Base-by-base conservation (phyloP, 2,888 invertebrate species). In the Protodeltote pygarga region DNA sequence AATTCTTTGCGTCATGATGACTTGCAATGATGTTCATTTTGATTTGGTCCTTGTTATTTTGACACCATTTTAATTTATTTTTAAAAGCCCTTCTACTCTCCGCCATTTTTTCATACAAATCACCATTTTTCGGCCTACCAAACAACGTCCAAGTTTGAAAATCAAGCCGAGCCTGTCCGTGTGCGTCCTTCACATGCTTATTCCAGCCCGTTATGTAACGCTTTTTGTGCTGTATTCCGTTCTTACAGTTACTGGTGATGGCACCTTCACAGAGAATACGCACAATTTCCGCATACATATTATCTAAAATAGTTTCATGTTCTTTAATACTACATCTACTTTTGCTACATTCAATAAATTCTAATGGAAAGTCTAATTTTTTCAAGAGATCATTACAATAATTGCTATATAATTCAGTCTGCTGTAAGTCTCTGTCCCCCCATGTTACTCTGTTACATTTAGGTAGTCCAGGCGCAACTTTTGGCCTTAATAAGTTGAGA, bases 21-120 rank as follows among this genome's bases (percentile, higher is more conserved):
- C 17, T 11, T 11, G 35, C 35, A 6, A 35, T 8, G 6, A 31
- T 31, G 10, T 31, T 8, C 15, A 35, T 35, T 35, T 25, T 35
- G 17, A 23, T 10, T 35, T 35, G 23, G 9, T 35, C 35, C n/a
- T 9, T 21, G n/a, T 33, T 21, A 33, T 33, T 33, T 9, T 33
- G 33, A 14, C 33, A 33, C 33, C 33, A 33, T 4, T 9, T 8
- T n/a, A 23, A 17, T 2, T 25, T 15, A 2, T 6, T 17, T 19
- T 35, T 35, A 24, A 35, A 25, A 10, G 17, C 4, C 10, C 23
- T 35, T 2, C 35, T 16, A 11, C 17, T 23, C n/a, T 9, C n/a
- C n/a, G 8, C 11, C 35, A 35, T 35, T 2, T 24, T 23, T 13
- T 10, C 19, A 10, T 17, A 35, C 1, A 35, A 3, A 8, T 4